Percentiles rank a stretch among this genome's conserved stretches.
These are phyloP conservation scores for Rotaria magnacalcarata DNA, from an alignment of 2,888 invertebrate genomes.

Conservation along the genomic window DNA sequence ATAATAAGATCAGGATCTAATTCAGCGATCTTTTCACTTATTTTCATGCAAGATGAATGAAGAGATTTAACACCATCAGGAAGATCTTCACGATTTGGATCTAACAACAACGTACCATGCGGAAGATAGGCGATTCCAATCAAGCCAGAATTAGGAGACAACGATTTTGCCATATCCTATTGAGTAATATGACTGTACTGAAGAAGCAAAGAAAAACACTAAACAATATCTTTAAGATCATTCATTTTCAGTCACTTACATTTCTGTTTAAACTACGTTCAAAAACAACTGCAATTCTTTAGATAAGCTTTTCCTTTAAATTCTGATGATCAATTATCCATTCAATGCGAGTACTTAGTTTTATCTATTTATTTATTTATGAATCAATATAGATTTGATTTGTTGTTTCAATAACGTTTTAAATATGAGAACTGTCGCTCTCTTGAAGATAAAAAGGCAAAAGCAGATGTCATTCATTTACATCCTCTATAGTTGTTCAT, in stretches of 20 bases:
- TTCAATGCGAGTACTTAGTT: no score
- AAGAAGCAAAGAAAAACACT: neutral
- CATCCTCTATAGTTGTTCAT: neutral
- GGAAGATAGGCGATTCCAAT: slow-evolving; percentile 4
- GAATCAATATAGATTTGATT: neutral
- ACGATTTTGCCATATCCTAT: neutral
- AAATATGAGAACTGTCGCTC: neutral
- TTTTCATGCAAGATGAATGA: neutral
- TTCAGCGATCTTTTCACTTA: neutral
- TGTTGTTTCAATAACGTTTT: neutral
- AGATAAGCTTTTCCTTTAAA: no score
- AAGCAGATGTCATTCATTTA: neutral
- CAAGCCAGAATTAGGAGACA: neutral
- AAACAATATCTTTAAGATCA: no score
- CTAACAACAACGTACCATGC: slow-evolving; percentile 1
- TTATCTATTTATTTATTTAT: no score
- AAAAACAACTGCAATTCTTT: no score
- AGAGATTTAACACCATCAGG: neutral
- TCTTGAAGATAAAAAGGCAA: neutral
- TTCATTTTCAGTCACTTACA: no score
- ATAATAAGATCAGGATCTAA: slow-evolving; percentile 31
- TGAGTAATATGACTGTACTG: neutral
- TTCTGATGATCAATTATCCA: no score
- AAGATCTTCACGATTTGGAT: slow-evolving; percentile 15
- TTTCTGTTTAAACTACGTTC: no score